phyloP scores from a whole-genome alignment of 2,113 vertebrate genomes.

The Phylloscopus trochiloides region DNA sequence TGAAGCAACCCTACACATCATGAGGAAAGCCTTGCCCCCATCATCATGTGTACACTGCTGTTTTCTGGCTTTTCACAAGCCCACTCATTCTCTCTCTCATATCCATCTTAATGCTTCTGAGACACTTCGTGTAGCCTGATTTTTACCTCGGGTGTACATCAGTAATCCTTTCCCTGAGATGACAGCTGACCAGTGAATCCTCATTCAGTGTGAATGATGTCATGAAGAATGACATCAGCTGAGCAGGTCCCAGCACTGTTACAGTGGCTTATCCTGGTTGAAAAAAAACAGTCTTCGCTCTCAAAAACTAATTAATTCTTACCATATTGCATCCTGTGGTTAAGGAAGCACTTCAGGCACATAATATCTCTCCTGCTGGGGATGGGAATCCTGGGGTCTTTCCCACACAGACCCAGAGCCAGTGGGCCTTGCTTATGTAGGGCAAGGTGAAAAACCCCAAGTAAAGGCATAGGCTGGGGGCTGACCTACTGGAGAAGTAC shows the following conservation, averaged over 20 bases:
- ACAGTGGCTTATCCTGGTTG: not conserved
- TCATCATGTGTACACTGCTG: rapidly evolving
- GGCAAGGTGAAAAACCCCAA: not conserved
- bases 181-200: not conserved
- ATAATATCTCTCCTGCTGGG: not conserved
- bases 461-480: not conserved
- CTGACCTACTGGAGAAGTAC: not conserved
- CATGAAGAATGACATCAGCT: not conserved
- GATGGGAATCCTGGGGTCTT: not conserved
- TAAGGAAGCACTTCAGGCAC: not conserved
- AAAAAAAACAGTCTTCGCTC: not conserved
- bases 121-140: not conserved
- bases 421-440: not conserved
- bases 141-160: not conserved
- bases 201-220: rapidly evolving
- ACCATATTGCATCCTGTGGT: not conserved
- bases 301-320: not conserved
- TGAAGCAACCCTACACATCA: rapidly evolving
- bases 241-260: not conserved
- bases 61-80: not conserved
- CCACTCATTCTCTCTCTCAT: rapidly evolving
- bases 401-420: not conserved
- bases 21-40: not conserved
- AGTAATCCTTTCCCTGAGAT: not conserved
- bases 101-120: not conserved